Percentiles rank a stretch among this genome's conserved stretches.
Conservation (phyloP, 37 sponge, comb jelly and placozoan genomes). For the Eunapius fragilis region DNA sequence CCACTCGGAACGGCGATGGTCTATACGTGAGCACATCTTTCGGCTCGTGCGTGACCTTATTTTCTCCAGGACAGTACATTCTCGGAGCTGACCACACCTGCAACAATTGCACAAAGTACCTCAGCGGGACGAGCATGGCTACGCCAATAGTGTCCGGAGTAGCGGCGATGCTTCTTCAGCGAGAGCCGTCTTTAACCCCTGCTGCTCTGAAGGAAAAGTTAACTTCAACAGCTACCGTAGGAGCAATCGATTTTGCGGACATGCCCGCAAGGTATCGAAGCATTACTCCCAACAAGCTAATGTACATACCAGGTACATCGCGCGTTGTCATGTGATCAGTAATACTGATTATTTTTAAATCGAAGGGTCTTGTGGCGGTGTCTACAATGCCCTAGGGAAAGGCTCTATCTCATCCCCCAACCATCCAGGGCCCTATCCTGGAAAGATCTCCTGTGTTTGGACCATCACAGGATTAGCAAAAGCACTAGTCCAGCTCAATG, state of each 20-base stretch:
- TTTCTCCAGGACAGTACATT: conserved; percentile 72
- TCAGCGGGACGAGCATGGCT: conserved; percentile 70
- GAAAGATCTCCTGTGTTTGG: conserved; percentile 37
- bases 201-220: conserved; percentile 23
- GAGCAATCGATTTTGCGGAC: conserved; percentile 17
- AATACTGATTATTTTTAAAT: not conserved
- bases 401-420: conserved; percentile 17
- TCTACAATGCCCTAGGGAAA: not conserved
- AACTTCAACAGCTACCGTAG: conserved; percentile 5
- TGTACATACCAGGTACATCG: conserved; percentile 50
- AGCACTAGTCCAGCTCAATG: not conserved
- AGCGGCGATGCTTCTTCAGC: conserved; percentile 54
- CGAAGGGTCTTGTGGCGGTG: conserved; percentile 24
- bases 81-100: conserved; percentile 58
- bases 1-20: conserved; percentile 30
- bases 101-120: conserved; percentile 20
- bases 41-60: conserved; percentile 72
- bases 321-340: not conserved
- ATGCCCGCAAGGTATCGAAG: conserved; percentile 1
- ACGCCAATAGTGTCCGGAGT: conserved; percentile 72
- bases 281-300: conserved; percentile 51
- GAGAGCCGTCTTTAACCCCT: conserved; percentile 61
- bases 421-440: conserved; percentile 35
- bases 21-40: conserved; percentile 51
- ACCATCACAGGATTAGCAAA: conserved; percentile 18